These are phyloP conservation scores for Anisognathus igniventris DNA, from an alignment of 2,797 vertebrate species.

Conservation along the genomic window DNA sequence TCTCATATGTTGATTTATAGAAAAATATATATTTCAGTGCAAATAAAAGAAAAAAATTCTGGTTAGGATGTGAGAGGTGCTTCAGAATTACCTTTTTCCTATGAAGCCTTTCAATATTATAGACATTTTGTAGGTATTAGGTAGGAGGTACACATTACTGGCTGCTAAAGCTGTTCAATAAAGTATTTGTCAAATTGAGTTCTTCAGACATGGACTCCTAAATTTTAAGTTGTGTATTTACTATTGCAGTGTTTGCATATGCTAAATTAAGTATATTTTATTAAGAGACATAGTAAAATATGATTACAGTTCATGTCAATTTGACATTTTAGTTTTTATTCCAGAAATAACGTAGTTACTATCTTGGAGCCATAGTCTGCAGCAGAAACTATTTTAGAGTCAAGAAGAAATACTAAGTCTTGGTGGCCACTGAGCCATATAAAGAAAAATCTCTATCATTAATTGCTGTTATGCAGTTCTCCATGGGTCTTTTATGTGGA, in stretches of 20 bases:
- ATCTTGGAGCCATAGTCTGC: conserved; percentile 8
- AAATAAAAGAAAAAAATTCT: not conserved
- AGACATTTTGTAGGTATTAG: not conserved
- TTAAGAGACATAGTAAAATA: conserved; percentile 4
- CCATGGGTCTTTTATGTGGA: not conserved
- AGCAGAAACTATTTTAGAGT: conserved; percentile 7
- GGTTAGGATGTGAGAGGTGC: not conserved
- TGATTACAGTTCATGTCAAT: not conserved
- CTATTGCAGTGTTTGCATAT: not conserved
- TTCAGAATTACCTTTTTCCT: not conserved
- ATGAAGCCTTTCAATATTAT: not conserved
- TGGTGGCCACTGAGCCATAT: not conserved
- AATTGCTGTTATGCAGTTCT: not conserved
- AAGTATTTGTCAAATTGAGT: not conserved
- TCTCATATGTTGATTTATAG: not conserved
- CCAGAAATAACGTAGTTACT: conserved; percentile 27
- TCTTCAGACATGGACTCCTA: not conserved
- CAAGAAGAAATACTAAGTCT: not conserved
- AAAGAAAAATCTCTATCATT: not conserved
- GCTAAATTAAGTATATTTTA: not conserved
- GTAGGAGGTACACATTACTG: not conserved
- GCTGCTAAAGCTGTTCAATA: not conserved
- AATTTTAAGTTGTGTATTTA: not conserved
- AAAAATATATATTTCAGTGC: not conserved
- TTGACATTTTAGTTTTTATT: conserved; percentile 17